phyloP scores from a whole-genome alignment of 37 sponge, comb jelly and placozoan genomes.

The Agelas oroides region DNA sequence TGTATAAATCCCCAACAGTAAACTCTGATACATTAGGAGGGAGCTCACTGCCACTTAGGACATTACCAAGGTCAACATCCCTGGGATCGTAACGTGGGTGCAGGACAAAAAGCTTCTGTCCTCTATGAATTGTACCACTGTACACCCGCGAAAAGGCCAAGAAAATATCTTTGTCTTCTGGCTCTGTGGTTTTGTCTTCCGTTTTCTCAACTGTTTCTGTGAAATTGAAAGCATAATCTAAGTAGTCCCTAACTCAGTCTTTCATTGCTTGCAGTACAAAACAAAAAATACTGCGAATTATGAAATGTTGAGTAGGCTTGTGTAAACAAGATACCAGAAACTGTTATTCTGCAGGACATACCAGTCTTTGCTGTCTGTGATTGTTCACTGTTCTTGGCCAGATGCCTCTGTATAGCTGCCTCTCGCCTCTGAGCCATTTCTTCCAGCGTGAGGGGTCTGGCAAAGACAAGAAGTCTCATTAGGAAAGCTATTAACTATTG shows the following conservation, averaged over 20 bases:
- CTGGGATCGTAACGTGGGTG: slow-evolving; percentile 89
- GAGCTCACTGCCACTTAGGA: background rate
- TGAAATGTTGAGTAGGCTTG: too few species aligned
- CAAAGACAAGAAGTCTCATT: background rate
- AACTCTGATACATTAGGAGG: slow-evolving; percentile 10
- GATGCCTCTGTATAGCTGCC: slow-evolving; percentile 36
- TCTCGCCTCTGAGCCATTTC: slow-evolving; percentile 76
- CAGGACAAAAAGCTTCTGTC: slow-evolving; percentile 79
- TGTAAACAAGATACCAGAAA: background rate
- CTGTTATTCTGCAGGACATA: background rate
- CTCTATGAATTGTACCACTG: slow-evolving; percentile 78
- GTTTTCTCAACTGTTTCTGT: background rate
- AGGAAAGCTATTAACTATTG: too few species aligned
- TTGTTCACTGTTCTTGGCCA: slow-evolving; percentile 24
- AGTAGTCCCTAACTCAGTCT: too few species aligned
- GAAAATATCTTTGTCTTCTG: slow-evolving; percentile 22
- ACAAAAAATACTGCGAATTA: too few species aligned
- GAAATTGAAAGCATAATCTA: too few species aligned
- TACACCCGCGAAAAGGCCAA: slow-evolving; percentile 91
- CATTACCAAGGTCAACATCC: background rate
- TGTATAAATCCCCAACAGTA: slow-evolving; percentile 70
- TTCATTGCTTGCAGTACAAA: too few species aligned
- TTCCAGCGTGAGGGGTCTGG: slow-evolving; percentile 73
- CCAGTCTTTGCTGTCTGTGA: background rate
- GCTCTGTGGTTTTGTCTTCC: background rate